Evolutionary conservation across 2,113 vertebrate genomes (phyloP), one percentile per base, ranked within the genome.

Genomic region (Diphyllodes magnificus): DNA sequence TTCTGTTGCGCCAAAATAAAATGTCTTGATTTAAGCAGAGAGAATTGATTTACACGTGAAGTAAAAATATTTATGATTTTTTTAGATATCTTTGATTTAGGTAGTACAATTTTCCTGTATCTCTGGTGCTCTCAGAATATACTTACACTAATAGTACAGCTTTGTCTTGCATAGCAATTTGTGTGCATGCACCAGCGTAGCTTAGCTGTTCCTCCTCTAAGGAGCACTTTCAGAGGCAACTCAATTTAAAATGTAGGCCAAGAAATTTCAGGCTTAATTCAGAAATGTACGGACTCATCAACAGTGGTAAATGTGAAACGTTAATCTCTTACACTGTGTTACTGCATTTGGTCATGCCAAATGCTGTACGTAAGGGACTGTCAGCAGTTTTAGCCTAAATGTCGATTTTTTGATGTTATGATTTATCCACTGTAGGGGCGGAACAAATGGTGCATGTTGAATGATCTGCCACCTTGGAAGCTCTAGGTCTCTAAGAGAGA

Each of bases 321-420:
- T 35, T 92, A 53, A 92, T 94, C 82, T 97, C 78, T 88, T 68
- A 76, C 9, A 39, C 45, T 84, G 39, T 63, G 44, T 94, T 95
- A 76, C 81, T 85, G 64, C 24, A 37, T 37, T 37, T 37, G 76
- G 60, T 88, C 33, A 69, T 81, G 89, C 83, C 94, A 82, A 73
- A 65, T 82, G 22, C 42, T 93, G 42, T 70, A 78, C 69, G 86
- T 86, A 95, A 94, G 51, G 42, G 33, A 37, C 64, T 94, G 77
- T 91, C 90, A 94, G 93, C 85, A 94, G 27, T 96, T 96, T 88
- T 88, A 81, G 86, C 84, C 78, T 95, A 82, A 97, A 92, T 30
- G 57, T 57, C 0, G 1, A 23, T 89, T 91, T 96, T 89, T 94
- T 95, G 22, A 42, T 95, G 21, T 63, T 51, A 51, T 87, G 53